Evolutionary conservation across 1,140 invertebrate species (phyloP).

Genomic region (Lordiphosa stackelbergi): DNA sequence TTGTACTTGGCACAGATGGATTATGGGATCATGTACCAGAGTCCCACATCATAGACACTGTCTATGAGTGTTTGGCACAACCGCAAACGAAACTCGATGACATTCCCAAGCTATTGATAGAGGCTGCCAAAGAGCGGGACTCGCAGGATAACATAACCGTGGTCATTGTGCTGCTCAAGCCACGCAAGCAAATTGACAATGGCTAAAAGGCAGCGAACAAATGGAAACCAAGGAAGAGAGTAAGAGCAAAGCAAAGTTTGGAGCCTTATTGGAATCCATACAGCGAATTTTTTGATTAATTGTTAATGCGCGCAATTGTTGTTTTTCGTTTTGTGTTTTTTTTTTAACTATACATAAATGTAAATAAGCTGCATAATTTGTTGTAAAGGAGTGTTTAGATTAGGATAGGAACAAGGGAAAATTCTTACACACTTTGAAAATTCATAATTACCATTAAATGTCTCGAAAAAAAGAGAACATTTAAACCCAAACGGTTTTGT

Average conservation of each 20-base stretch:
- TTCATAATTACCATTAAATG: too few relatives aligned
- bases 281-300: constrained; percentile 27
- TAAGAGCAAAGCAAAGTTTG: neutral
- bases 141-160: constrained; percentile 72
- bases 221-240: too few relatives aligned
- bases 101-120: constrained; percentile 66
- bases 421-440: too few relatives aligned
- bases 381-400: constrained; percentile 10
- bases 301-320: constrained; percentile 37
- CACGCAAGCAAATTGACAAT: constrained; percentile 44
- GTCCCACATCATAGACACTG: constrained; percentile 78
- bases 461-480: too few relatives aligned
- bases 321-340: constrained; percentile 18
- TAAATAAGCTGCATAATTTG: constrained; percentile 9
- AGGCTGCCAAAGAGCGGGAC: constrained; percentile 65
- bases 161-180: constrained; percentile 64
- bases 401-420: neutral
- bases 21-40: constrained; percentile 92
- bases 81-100: constrained; percentile 54
- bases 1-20: constrained; percentile 95
- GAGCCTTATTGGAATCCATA: constrained; percentile 6
- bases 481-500: too few relatives aligned
- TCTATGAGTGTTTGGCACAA: constrained; percentile 66
- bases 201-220: neutral
- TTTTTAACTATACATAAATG: constrained; percentile 20